Base-by-base conservation (phyloP, 2,113 vertebrate genomes). In the Baryphthengus martii region DNA sequence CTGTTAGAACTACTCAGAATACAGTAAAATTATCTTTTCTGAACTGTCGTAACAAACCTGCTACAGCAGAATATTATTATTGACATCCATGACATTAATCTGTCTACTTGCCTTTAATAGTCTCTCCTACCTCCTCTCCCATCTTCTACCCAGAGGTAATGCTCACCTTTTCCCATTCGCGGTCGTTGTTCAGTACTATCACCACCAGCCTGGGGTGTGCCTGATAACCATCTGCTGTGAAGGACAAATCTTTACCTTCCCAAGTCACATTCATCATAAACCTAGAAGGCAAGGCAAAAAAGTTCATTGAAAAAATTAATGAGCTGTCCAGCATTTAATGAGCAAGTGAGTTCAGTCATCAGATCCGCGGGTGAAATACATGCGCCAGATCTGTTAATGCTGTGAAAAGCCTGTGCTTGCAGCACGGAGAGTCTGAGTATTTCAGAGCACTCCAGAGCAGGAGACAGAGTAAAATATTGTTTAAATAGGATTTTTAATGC, bases 261-360 rank as follows among this genome's bases (percentile, higher is more conserved):
- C 99, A 99, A 4, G 99, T 99, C 96, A 99, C 99, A 53, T 99
- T 99, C 98, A 99, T 99, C 99, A 99, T 99, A 95, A 99, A 99
- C 97, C 99, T 99, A 97, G 79, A 96, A 98, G 93, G 75, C 66
- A 96, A 91, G 84, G 67, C n/a, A 86, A 86, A 81, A 85, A 96
- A 53, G 84, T 94, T 93, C 91, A 97, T 67, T 75, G 71, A 40
- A 89, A 89, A 90, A 97, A 95, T 95, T 78, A 97, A 97, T 95
- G 89, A 96, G 85, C 85, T 80, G 72, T 96, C 92, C 85, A 67
- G 85, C 50, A 91, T 53, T 81, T 94, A 96, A 96, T 52, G 91
- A 96, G 93, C 59, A 83, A 89, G 49, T 25, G 11, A 78, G 88
- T 35, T 85, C 86, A 81, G 75, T 47, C 75, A 52, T 50, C 90